A percentile compares a stretch with the other conserved stretches of the same genome.
Conservation (phyloP, 2,797 vertebrate genomes). For the Clarias platycephalus region DNA sequence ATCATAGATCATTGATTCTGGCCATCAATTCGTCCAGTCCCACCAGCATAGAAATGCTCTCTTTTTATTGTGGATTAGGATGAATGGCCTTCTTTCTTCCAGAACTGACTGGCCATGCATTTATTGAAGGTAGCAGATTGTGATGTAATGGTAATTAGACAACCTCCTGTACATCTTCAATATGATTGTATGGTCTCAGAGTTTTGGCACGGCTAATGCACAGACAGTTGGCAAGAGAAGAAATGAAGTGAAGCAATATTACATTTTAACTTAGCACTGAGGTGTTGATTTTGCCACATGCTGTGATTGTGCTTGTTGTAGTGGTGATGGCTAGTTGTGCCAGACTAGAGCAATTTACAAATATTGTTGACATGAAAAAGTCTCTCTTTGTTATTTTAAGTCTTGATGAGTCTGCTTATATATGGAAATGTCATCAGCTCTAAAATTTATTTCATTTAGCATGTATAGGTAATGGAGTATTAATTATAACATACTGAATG, state of each 20-base stretch:
- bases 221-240: constrained; percentile 35
- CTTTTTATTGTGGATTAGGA: constrained; percentile 47
- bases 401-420: background rate
- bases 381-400: constrained; percentile 12
- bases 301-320: constrained; percentile 12
- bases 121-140: constrained; percentile 62
- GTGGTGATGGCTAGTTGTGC: background rate
- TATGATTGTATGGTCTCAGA: constrained; percentile 39
- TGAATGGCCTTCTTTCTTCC: constrained; percentile 63
- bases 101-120: constrained; percentile 67
- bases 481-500: background rate
- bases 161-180: constrained; percentile 30
- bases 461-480: background rate
- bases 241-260: constrained; percentile 9
- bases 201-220: constrained; percentile 29
- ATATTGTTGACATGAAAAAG: background rate
- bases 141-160: constrained; percentile 53
- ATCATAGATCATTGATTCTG: constrained; percentile 73
- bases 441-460: background rate
- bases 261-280: background rate
- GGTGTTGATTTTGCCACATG: constrained; percentile 25
- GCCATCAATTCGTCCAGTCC: constrained; percentile 64
- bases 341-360: background rate
- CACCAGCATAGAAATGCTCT: constrained; percentile 54
- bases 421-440: background rate